Percentiles rank a stretch among this genome's conserved stretches.
Conservation (phyloP, 2,888 invertebrate genomes). For the Melanostoma scalare region DNA sequence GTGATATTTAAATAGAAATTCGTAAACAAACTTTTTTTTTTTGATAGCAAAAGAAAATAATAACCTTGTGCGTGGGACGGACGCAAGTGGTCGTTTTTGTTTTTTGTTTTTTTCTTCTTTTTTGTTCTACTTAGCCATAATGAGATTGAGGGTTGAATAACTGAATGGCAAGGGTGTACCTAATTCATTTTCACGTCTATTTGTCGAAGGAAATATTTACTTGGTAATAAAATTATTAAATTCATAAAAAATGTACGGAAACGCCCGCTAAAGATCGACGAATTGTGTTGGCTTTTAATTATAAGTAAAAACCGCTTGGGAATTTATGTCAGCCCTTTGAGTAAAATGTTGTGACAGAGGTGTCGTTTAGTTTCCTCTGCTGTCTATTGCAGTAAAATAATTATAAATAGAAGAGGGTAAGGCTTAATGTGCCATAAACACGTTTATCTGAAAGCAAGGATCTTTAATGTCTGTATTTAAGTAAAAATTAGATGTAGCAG, state of each 20-base stretch:
- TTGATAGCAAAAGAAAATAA: constrained; percentile 2
- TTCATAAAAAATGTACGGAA: constrained; percentile 9
- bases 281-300: constrained; percentile 35
- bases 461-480: too few species aligned
- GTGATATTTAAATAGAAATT: constrained; percentile 29
- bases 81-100: constrained; percentile 6
- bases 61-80: neutral
- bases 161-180: neutral
- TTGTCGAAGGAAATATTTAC: constrained; percentile 39
- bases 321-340: constrained; percentile 26
- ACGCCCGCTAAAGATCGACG: neutral
- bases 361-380: neutral
- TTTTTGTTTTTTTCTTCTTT: neutral
- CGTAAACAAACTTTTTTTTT: constrained; percentile 24
- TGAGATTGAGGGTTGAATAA: constrained; percentile 37
- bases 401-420: constrained; percentile 26
- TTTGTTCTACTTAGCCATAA: neutral
- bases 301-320: constrained; percentile 29
- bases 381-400: neutral
- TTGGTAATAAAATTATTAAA: constrained; percentile 51
- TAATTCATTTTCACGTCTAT: constrained; percentile 21
- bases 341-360: neutral
- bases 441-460: constrained; percentile 3
- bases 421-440: constrained; percentile 32
- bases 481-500: too few species aligned